These are phyloP conservation scores for Tachina lurida DNA, from an alignment of 2,888 invertebrate genomes.

Conservation along the genomic window DNA sequence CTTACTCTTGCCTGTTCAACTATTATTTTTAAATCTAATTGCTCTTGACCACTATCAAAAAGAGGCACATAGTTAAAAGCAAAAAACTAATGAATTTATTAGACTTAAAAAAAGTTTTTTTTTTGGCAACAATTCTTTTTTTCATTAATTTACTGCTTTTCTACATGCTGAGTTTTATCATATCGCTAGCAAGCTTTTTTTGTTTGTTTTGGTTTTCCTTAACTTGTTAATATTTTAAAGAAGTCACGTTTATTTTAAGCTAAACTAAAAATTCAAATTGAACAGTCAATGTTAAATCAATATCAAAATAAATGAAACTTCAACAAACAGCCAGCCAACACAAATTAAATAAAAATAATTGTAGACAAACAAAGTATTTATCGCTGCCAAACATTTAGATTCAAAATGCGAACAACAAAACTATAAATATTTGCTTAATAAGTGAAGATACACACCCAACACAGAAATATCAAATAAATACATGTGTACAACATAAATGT, in stretches of 20 bases:
- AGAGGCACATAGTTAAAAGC: not conserved
- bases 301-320: constrained; percentile 16
- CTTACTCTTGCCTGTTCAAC: not conserved
- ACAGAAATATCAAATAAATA: not conserved
- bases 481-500: constrained; percentile 32
- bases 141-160: not conserved
- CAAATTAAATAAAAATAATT: not conserved
- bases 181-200: not conserved
- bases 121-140: constrained; percentile 1
- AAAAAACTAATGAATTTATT: not conserved
- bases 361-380: constrained; percentile 18
- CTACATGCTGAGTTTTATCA: not conserved
- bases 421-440: constrained; percentile 3
- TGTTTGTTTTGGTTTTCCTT: not conserved
- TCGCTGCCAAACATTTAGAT: not conserved
- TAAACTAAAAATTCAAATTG: constrained; percentile 5
- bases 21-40: not conserved
- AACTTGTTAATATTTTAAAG: constrained; percentile 1
- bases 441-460: constrained; percentile 18
- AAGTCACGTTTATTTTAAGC: constrained; percentile 49
- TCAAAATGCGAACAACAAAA: not conserved
- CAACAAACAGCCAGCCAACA: not conserved
- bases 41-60: constrained; percentile 19
- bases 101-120: not conserved
- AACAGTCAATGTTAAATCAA: constrained; percentile 57